Conservation (phyloP, 2,888 invertebrate genomes). For the Drosophila acutilabella region DNA sequence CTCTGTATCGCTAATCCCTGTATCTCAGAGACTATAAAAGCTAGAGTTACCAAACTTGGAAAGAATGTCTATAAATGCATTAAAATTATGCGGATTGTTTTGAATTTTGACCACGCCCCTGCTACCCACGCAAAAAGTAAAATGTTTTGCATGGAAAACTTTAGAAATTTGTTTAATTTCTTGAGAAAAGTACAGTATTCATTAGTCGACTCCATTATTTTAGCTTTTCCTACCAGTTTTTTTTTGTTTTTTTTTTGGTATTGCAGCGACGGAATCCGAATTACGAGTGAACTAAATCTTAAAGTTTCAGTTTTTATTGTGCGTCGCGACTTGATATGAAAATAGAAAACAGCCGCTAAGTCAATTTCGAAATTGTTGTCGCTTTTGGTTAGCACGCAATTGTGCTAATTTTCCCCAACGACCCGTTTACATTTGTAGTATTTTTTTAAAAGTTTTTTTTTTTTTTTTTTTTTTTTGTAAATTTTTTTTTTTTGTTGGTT, state of each 20-base stretch:
- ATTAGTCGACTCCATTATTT: not conserved
- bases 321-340: conserved; percentile 20
- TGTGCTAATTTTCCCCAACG: conserved; percentile 66
- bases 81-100: too few relatives aligned
- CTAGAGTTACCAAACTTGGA: too few relatives aligned
- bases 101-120: too few relatives aligned
- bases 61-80: too few relatives aligned
- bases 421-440: conserved; percentile 44
- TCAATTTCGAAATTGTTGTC: conserved; percentile 63
- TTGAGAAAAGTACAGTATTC: not conserved
- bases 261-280: conserved; percentile 4
- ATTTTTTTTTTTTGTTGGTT: conserved; percentile 24
- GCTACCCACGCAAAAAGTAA: too few relatives aligned
- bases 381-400: conserved; percentile 64
- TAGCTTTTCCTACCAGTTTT: not conserved
- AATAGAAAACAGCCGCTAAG: conserved; percentile 47
- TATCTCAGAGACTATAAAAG: too few relatives aligned
- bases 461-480: conserved; percentile 16
- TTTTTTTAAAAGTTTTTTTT: conserved; percentile 1
- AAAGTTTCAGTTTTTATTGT: conserved; percentile 14
- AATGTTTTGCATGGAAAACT: too few relatives aligned
- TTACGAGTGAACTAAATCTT: conserved; percentile 14
- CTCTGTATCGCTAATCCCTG: too few relatives aligned
- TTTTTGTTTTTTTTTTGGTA: conserved; percentile 10
- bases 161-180: too few relatives aligned